Conservation (phyloP, 2,113 vertebrate species). For the Gopherus flavomarginatus region DNA sequence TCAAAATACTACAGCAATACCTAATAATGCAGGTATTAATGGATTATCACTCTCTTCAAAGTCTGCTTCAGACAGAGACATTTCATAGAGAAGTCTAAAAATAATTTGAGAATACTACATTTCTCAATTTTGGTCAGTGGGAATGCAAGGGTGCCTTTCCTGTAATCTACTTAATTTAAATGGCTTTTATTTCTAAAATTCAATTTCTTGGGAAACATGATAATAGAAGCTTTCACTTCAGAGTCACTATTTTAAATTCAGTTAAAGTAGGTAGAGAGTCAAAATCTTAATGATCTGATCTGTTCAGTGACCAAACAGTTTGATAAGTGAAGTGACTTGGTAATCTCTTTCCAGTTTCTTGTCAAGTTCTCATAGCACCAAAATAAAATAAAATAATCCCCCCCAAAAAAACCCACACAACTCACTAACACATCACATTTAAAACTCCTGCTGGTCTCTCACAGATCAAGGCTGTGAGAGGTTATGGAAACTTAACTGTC, state of each 20-base stretch:
- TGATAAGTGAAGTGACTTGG: background rate
- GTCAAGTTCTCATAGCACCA: rapidly evolving
- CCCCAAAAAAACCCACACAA: no score
- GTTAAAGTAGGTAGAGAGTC: background rate
- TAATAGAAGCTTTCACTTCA: background rate
- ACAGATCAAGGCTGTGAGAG: rapidly evolving
- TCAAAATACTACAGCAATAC: background rate
- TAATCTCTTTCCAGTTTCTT: background rate
- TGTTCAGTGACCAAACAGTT: background rate
- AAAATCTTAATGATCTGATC: rapidly evolving
- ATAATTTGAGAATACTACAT: background rate
- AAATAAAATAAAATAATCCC: no score
- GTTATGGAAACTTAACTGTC: background rate
- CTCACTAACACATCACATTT: background rate
- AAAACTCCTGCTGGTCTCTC: background rate
- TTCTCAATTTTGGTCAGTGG: background rate
- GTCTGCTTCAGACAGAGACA: background rate
- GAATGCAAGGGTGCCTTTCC: background rate
- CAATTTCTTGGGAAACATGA: background rate
- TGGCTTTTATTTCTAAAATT: background rate
- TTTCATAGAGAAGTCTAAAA: background rate
- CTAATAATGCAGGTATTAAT: background rate
- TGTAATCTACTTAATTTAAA: background rate
- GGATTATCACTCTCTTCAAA: background rate
- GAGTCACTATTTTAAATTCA: background rate